These are phyloP conservation scores for Oplegnathus fasciatus DNA, from an alignment of 2,113 vertebrate genomes.

Conservation along the genomic window DNA sequence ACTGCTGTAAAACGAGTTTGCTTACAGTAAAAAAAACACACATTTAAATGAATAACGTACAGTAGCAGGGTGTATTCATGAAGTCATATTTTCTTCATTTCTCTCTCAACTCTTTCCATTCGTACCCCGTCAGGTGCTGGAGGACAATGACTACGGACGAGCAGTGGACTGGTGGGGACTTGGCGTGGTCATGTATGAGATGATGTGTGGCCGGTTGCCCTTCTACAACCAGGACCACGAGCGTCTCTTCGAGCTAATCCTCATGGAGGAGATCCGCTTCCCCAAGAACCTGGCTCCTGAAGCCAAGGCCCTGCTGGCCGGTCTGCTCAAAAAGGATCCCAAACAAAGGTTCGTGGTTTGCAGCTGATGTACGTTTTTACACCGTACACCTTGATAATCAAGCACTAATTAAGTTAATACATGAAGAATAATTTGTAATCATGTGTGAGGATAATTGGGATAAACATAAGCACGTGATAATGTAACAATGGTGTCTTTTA, in stretches of 20 bases:
- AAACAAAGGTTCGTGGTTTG: conserved; percentile 85
- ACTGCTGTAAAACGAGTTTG: not conserved
- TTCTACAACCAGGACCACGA: conserved; percentile 99
- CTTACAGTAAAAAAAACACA: not conserved
- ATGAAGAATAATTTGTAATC: not conserved
- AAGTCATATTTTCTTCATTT: not conserved
- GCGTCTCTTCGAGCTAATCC: conserved; percentile 96
- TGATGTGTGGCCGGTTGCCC: conserved; percentile 96
- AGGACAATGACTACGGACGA: conserved; percentile 97
- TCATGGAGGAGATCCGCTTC: conserved; percentile 99
- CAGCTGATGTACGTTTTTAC: not conserved
- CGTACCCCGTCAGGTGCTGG: conserved; percentile 88
- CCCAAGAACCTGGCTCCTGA: conserved; percentile 95
- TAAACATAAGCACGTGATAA: not conserved
- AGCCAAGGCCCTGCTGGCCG: conserved; percentile 92
- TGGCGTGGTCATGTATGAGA: conserved; percentile 98
- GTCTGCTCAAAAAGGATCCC: conserved; percentile 95
- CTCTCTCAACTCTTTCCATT: not conserved
- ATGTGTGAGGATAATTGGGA: not conserved
- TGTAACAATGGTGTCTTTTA: not conserved
- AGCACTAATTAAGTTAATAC: not conserved
- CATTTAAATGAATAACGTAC: not conserved
- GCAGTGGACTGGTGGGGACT: conserved; percentile 99
- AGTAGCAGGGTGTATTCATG: not conserved
- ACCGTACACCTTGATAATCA: not conserved